A percentile compares a stretch with the other conserved stretches of the same genome.
Conservation (phyloP, 1,140 invertebrate genomes). For the Trachymyrmex cornetzi region DNA sequence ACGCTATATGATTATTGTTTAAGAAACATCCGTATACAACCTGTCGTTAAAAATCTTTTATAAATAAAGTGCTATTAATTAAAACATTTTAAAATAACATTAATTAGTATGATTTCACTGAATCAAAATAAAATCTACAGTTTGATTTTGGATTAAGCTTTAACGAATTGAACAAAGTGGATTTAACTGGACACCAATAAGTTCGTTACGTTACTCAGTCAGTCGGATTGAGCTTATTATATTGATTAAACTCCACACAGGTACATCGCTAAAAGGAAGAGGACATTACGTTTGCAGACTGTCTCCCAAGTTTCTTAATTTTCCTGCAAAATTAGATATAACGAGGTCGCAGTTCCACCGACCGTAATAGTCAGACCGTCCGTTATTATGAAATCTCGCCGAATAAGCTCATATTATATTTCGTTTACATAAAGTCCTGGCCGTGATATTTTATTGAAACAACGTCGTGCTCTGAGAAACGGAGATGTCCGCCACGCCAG, state of each 20-base stretch:
- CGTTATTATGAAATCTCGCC: background rate
- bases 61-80: background rate
- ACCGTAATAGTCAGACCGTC: background rate
- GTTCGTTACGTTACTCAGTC: background rate
- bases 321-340: slow-evolving; percentile 16
- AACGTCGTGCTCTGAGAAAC: background rate
- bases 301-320: background rate
- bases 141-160: background rate
- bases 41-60: background rate
- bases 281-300: background rate
- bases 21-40: background rate
- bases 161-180: background rate
- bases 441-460: slow-evolving; percentile 41
- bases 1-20: too few relatives aligned
- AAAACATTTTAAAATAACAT: background rate
- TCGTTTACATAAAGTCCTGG: background rate
- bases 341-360: background rate
- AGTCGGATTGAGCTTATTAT: background rate
- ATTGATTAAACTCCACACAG: background rate
- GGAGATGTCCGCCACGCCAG: background rate
- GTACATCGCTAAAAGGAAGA: background rate
- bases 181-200: background rate
- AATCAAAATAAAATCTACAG: background rate
- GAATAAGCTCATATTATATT: slow-evolving; percentile 8
- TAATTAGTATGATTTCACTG: background rate